phyloP scores from a whole-genome alignment of 2,797 vertebrate genomes.

The Clarias pachynema region DNA sequence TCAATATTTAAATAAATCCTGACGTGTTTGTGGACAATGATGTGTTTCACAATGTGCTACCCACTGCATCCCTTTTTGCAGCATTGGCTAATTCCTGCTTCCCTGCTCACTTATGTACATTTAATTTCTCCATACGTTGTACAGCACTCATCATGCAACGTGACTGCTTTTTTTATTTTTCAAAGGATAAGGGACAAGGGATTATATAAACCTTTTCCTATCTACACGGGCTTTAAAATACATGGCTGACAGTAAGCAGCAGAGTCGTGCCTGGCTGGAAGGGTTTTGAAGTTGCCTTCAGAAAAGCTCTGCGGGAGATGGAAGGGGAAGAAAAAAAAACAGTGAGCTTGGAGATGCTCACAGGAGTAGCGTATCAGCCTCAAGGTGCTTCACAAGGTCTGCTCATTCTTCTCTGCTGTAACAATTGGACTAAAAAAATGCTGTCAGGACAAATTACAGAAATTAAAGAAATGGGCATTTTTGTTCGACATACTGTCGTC shows the following conservation, averaged over 20 bases:
- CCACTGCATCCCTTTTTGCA: conserved; percentile 36
- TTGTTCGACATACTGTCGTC: conserved; percentile 16
- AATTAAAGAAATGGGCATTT: conserved; percentile 1
- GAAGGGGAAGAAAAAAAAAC: neutral
- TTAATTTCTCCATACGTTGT: conserved; percentile 44
- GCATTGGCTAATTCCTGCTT: conserved; percentile 35
- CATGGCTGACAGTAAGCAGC: conserved; percentile 15
- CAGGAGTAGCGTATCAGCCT: neutral
- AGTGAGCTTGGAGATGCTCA: neutral
- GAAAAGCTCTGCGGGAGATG: conserved; percentile 24
- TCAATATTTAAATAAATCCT: conserved; percentile 10
- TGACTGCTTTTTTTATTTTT: conserved; percentile 29
- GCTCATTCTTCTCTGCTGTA: conserved; percentile 6
- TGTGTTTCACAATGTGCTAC: neutral
- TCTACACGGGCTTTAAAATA: conserved; percentile 40
- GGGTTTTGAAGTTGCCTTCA: conserved; percentile 39
- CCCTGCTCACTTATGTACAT: conserved; percentile 32
- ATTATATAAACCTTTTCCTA: conserved; percentile 53
- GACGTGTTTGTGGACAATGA: neutral
- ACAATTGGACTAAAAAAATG: conserved; percentile 9
- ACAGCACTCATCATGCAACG: conserved; percentile 43
- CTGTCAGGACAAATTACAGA: conserved; percentile 17
- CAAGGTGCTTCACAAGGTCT: neutral
- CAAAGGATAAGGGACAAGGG: neutral
- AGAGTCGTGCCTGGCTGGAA: conserved; percentile 11